phyloP scores from a whole-genome alignment of 2,113 vertebrate genomes.

The Lethenteron camtschaticum region DNA sequence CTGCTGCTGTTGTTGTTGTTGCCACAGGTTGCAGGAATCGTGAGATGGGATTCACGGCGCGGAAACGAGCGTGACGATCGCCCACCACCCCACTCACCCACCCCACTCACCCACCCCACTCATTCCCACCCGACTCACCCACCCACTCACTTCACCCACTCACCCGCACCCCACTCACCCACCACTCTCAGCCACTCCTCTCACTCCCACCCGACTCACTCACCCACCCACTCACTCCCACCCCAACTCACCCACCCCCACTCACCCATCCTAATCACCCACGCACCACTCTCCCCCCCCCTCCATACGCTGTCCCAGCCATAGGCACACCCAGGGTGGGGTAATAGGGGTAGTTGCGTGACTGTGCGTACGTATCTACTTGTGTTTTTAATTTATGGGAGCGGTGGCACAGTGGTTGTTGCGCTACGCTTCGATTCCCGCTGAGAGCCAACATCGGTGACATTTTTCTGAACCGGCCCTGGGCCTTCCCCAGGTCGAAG shows the following conservation, averaged over 20 bases:
- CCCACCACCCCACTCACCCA: not conserved
- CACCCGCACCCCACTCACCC: not conserved
- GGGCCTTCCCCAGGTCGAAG: no score
- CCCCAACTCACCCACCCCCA: not conserved
- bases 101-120: not conserved
- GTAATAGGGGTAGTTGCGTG: no score
- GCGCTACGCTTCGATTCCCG: no score
- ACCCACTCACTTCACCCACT: not conserved
- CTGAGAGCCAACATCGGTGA: no score
- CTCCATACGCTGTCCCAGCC: not conserved
- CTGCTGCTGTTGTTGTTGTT: no score
- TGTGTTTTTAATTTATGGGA: no score
- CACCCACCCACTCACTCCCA: not conserved
- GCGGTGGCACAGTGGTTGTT: no score
- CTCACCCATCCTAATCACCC: not conserved
- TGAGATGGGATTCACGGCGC: not conserved
- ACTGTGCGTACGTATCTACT: no score
- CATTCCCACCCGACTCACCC: not conserved
- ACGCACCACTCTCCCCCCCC: not conserved
- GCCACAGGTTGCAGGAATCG: no score
- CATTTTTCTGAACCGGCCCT: no score
- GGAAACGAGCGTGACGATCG: not conserved
- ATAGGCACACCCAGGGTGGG: no score
- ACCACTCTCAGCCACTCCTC: not conserved
- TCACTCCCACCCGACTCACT: not conserved